Conservation (phyloP, 2,113 vertebrate genomes). For the Tursiops truncatus region DNA sequence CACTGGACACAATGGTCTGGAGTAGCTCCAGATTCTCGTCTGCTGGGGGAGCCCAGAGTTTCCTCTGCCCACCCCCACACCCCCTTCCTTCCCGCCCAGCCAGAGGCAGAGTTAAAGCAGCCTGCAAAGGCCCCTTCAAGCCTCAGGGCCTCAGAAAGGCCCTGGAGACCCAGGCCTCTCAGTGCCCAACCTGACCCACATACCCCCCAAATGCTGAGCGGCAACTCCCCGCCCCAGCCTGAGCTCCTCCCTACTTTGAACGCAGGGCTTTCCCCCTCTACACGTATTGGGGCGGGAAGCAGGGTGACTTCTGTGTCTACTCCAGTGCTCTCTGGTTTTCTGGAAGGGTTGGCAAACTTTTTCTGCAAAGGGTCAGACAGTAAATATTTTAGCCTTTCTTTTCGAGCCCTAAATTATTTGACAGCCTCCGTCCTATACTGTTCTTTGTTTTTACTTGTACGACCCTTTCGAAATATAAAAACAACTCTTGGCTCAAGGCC, state of each 20-base stretch:
- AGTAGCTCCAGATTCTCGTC: conserved; percentile 54
- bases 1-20: conserved; percentile 79
- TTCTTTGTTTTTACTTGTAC: conserved; percentile 55
- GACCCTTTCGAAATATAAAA: conserved; percentile 33
- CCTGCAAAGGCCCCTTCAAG: conserved; percentile 25
- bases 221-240: background rate
- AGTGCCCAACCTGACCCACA: background rate
- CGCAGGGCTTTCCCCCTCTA: background rate
- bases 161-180: background rate
- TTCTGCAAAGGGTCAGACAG: conserved; percentile 15
- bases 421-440: background rate
- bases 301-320: background rate
- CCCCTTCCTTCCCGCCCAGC: conserved; percentile 71
- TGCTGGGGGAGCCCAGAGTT: conserved; percentile 67
- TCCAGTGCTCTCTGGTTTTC: background rate
- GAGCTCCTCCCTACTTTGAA: background rate
- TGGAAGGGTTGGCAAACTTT: background rate
- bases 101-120: conserved; percentile 47
- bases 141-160: background rate
- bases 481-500: background rate
- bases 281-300: background rate
- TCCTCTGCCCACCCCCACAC: conserved; percentile 74
- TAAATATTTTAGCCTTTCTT: conserved; percentile 31
- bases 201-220: background rate
- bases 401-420: background rate